Evolutionary conservation across 2,113 vertebrate species (phyloP), one percentile per base, ranked within the genome.

Genomic region (Nothoprocta perdicaria): DNA sequence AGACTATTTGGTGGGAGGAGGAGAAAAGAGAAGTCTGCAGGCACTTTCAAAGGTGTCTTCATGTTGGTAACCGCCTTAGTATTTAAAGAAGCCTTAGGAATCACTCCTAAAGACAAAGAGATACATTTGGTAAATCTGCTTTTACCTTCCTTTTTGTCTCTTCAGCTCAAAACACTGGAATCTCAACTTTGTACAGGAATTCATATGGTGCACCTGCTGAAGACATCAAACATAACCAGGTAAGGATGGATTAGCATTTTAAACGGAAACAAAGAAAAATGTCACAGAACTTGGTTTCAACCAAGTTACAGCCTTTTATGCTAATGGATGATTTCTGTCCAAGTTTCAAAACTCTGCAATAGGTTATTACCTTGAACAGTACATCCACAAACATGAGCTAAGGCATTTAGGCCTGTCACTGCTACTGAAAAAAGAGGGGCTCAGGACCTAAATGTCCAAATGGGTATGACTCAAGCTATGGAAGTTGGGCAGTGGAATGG

Each of bases 201-300:
- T 99, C 99, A 1, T 99, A 99, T 90, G 98, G 98, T 95, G 98
- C 99, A 1, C 98, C 98, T 94, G 97, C 98, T 86, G 99, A 99
- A 96, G 99, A 99, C 95, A 98, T 99, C 96, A 99, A 99, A 97
- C 98, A 98, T 94, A 99, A 99, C 97, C 99, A 99, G 98, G 99
- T 99, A 96, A 95, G 77, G 35, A 10, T 2, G 15, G 5, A 35
- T 27, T 55, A 74, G 14, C 6, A 45, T 43, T 4, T 6, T 57
- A 14, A 13, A n/a, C 35, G 40, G n/a, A 83, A 80, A 66, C 58
- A 13, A 69, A 58, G 45, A 38, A 85, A 73, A 71, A 38, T 38
- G n/a, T 9, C 11, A 21, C 12, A 29, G 68, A 23, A 22, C 14
- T 29, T 76, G 57, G 29, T 45, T 87, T 48, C 57, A 66, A 22